phyloP scores from a whole-genome alignment of 2,113 vertebrate genomes.

The Oncorhynchus clarkii region DNA sequence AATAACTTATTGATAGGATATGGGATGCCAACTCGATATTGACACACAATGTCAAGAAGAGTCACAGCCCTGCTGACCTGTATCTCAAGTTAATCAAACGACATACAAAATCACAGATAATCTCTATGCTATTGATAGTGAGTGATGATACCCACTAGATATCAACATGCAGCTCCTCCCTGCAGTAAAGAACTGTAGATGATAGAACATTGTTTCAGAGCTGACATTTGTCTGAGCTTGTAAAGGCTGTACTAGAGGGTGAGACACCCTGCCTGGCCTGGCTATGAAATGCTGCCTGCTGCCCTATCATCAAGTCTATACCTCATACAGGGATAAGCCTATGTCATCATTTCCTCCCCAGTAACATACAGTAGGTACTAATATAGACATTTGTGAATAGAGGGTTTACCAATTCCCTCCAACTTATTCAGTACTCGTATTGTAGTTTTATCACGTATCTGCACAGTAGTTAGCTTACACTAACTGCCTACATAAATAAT shows the following conservation, averaged over 20 bases:
- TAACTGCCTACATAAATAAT: not conserved
- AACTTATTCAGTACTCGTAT: not conserved
- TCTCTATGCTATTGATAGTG: conserved; percentile 2
- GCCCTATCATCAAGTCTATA: conserved; percentile 14
- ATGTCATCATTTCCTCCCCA: conserved; percentile 5
- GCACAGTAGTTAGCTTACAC: not conserved
- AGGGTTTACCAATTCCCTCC: not conserved
- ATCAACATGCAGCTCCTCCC: conserved; percentile 19
- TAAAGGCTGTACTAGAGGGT: conserved; percentile 14
- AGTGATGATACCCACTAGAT: conserved; percentile 1
- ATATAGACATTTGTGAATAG: not conserved
- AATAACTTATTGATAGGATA: conserved; percentile 23
- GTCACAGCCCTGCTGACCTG: no score
- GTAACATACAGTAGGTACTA: conserved; percentile 4
- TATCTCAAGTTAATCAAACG: conserved; percentile 22
- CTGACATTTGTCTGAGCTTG: conserved; percentile 32
- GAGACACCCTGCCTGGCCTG: not conserved
- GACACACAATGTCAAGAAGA: conserved; percentile 10
- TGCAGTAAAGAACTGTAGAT: conserved; percentile 25
- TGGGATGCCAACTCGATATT: conserved; percentile 3
- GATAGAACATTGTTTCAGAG: conserved; percentile 21
- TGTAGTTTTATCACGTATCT: not conserved
- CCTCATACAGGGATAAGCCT: conserved; percentile 28
- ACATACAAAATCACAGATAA: conserved; percentile 39
- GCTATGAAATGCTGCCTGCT: conserved; percentile 12